Evolutionary conservation across 2,113 vertebrate genomes (phyloP), one percentile per base, ranked within the genome.

Genomic region (Nerophis ophidion): DNA sequence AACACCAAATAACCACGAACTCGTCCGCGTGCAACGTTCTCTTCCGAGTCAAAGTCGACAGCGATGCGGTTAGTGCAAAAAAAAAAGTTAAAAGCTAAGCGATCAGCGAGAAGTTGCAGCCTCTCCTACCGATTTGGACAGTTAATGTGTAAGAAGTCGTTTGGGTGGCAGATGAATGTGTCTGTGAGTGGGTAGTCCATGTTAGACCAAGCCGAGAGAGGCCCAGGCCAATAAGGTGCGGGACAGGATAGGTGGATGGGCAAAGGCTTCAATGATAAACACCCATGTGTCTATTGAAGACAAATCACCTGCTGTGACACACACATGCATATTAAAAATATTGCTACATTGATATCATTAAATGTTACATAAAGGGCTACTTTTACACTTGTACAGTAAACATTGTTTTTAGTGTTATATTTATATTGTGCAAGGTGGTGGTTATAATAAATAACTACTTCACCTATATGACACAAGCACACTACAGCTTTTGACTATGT

Each of bases 101-200:
- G 64, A 83, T 83, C 77, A 81, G 68, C 50, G 48, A 57, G 75
- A 66, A 44, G 48, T 42, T 65, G 76, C 63, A 70, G 68, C 74
- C 75, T 72, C 12, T 35, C 46, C 58, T 54, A 66, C 74, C 72
- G 72, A 59, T 81, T 62, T 74, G 67, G 74, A 74, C 61, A 51
- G 83, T 85, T 84, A 87, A 88, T 87, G 70, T 88, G 86, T 84
- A 84, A 81, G 71, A 81, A 82, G 73, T 64, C 72, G 65, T 73
- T 47, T 33, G 14, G 58, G 71, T 71, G 72, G 66, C 74, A 84
- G 84, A 88, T 87, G 77, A 87, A 88, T 86, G 88, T 86, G 80
- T 88, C 82, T 84, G 83, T 71, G 82, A 84, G 67, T 68, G 77
- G 26, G 26, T 3, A 76, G 77, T 81, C 75, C 64, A 85, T 85